Conservation (phyloP, 53 echinoderm and acorn worm species). For the Mesocentrotus franciscanus region DNA sequence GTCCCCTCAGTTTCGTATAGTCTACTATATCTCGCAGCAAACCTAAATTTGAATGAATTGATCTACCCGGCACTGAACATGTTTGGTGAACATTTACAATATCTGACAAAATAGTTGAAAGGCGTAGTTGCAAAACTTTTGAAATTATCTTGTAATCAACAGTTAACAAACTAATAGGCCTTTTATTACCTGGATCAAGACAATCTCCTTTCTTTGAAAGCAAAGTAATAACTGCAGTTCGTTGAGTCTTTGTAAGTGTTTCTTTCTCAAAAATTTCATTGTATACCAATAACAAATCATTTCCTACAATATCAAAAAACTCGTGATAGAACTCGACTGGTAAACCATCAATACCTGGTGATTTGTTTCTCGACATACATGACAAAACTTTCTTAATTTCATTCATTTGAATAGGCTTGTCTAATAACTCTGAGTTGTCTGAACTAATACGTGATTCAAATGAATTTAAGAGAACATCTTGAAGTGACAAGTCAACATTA, state of each 20-base stretch:
- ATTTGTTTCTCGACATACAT: neutral
- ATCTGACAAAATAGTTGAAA: too few relatives aligned
- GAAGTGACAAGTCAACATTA: neutral
- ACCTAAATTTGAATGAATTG: too few relatives aligned
- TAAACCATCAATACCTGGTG: neutral
- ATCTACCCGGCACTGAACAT: too few relatives aligned
- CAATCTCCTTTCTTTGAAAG: neutral
- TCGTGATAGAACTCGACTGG: neutral
- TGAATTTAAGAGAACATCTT: constrained; percentile 26
- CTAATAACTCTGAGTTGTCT: neutral
- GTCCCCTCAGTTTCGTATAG: too few relatives aligned
- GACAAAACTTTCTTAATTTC: constrained; percentile 7
- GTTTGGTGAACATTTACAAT: too few relatives aligned
- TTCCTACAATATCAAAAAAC: neutral
- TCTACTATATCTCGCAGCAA: too few relatives aligned
- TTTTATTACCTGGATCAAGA: neutral
- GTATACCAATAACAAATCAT: neutral
- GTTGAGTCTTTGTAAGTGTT: neutral
- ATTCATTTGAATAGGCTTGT: neutral
- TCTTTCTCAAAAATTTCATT: neutral
- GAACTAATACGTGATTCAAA: neutral
- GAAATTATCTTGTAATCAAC: too few relatives aligned
- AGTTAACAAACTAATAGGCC: too few relatives aligned
- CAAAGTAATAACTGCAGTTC: neutral
- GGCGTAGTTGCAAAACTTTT: too few relatives aligned